Evolutionary conservation across 2,113 vertebrate species (phyloP).

Genomic region (Channa argus): DNA sequence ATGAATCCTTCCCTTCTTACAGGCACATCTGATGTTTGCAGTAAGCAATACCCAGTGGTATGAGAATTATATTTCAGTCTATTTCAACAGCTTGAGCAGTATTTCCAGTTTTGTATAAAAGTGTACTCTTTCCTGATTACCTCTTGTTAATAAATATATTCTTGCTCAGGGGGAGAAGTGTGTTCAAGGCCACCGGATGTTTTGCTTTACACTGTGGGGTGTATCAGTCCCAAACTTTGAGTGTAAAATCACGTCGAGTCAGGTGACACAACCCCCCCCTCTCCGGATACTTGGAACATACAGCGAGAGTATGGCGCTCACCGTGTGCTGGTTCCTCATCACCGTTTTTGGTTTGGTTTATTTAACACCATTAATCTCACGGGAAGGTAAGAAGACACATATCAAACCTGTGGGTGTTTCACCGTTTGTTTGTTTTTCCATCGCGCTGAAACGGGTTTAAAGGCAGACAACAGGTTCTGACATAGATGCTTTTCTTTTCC

Average conservation of each 20-base stretch:
- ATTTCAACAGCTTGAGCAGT: constrained; percentile 90
- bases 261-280: background rate
- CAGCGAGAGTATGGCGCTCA: no score
- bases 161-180: constrained; percentile 95
- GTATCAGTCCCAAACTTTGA: background rate
- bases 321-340: background rate
- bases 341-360: constrained; percentile 4
- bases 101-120: constrained; percentile 93
- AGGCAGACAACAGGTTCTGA: no score
- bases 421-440: accelerated
- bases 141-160: constrained; percentile 99
- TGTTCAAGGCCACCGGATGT: constrained; percentile 43
- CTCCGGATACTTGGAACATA: no score
- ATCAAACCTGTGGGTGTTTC: background rate
- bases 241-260: background rate
- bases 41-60: constrained; percentile 93
- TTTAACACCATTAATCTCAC: constrained; percentile 19
- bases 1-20: constrained; percentile 71
- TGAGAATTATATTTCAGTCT: constrained; percentile 89
- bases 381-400: constrained; percentile 32
- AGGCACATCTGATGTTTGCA: constrained; percentile 85
- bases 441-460: no score
- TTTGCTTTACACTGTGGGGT: constrained; percentile 11
- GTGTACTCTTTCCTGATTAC: constrained; percentile 97
- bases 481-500: background rate